Percentiles rank a stretch among this genome's conserved stretches.
Evolutionary conservation across 2,797 vertebrate species (phyloP).

Genomic region (Pachyuromys duprasi): DNA sequence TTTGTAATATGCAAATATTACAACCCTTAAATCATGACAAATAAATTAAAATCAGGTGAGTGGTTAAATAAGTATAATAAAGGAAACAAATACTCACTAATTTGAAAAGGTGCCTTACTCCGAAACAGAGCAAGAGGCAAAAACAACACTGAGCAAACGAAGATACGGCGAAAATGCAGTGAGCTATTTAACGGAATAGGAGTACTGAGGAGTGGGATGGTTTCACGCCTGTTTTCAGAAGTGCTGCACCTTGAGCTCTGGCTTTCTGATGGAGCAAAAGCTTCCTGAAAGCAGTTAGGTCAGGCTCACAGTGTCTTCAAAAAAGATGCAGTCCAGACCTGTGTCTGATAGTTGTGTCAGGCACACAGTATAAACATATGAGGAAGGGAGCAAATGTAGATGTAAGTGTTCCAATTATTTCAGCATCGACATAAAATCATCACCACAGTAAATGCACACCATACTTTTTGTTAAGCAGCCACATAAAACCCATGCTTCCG

Average conservation of each 20-base stretch:
- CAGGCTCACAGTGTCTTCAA: background rate
- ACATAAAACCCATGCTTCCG: constrained; percentile 21
- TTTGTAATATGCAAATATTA: background rate
- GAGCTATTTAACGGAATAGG: constrained; percentile 24
- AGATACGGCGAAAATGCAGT: background rate
- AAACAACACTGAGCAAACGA: background rate
- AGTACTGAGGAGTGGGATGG: background rate
- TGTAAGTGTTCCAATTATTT: constrained; percentile 22
- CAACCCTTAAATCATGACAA: background rate
- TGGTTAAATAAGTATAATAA: background rate
- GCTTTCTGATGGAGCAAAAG: background rate
- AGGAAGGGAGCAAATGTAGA: background rate
- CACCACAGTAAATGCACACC: background rate
- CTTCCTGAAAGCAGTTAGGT: background rate
- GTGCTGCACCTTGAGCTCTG: background rate
- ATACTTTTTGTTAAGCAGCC: constrained; percentile 8
- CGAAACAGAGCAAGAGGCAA: background rate
- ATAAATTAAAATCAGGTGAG: background rate
- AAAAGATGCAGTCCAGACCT: background rate
- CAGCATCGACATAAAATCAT: background rate
- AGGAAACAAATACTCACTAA: background rate
- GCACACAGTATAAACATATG: background rate
- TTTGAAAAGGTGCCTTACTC: background rate
- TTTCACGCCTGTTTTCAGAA: background rate
- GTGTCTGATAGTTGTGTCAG: background rate